phyloP scores from a whole-genome alignment of 2,888 invertebrate species.

The Chaetogeoica ovagalla region DNA sequence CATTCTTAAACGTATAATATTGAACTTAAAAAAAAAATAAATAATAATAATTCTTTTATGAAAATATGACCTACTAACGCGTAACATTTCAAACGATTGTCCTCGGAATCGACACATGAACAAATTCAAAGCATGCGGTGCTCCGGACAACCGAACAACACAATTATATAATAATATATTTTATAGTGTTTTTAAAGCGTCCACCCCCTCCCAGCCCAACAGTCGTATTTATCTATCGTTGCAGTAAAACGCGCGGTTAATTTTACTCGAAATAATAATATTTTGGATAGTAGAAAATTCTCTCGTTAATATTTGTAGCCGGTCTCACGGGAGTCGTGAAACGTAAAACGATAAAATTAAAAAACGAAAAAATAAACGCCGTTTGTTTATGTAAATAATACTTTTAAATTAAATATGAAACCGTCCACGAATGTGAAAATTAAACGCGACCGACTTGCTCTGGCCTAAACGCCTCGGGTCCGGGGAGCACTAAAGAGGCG shows the following conservation, averaged over 20 bases:
- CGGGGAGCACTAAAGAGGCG: too few species aligned
- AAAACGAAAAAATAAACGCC: not conserved
- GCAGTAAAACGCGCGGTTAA: not conserved
- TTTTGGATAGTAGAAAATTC: not conserved
- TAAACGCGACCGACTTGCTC: not conserved
- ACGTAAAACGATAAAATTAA: not conserved
- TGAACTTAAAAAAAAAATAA: not conserved
- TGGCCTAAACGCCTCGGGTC: not conserved
- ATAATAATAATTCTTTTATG: not conserved
- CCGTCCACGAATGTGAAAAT: not conserved
- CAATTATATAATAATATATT: too few species aligned
- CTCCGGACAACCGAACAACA: not conserved
- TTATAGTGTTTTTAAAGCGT: too few species aligned
- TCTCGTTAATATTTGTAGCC: not conserved
- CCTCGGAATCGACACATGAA: too few species aligned
- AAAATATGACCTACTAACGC: not conserved
- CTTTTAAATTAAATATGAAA: not conserved
- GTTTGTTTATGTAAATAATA: constrained; percentile 8
- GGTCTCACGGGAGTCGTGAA: not conserved
- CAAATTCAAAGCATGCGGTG: too few species aligned
- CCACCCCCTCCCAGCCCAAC: too few species aligned
- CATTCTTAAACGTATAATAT: not conserved
- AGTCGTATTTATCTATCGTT: too few species aligned
- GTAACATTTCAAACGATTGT: not conserved
- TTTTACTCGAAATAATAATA: constrained; percentile 10